These are phyloP conservation scores for Pteronura brasiliensis DNA, from an alignment of 2,113 vertebrate species.

Conservation along the genomic window DNA sequence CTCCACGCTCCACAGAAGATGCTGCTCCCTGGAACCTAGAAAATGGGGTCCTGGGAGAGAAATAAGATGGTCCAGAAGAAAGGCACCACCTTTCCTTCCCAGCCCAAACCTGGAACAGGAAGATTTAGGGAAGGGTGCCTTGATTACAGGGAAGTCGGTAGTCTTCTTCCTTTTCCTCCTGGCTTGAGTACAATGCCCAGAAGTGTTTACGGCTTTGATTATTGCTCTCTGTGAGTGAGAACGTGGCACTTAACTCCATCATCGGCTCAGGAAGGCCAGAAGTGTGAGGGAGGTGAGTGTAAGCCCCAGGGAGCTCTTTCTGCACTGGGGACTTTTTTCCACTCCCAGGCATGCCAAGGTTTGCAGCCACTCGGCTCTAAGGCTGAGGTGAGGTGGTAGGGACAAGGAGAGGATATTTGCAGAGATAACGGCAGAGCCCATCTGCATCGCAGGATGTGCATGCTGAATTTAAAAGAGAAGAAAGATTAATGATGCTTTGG, in stretches of 20 bases:
- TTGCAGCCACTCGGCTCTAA: not conserved
- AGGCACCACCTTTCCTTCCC: not conserved
- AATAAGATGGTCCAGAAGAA: not conserved
- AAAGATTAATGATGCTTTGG: not conserved
- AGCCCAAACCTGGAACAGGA: not conserved
- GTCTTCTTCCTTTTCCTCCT: not conserved
- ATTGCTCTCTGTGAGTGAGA: not conserved
- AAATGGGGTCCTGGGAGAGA: not conserved
- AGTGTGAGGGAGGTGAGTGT: not conserved
- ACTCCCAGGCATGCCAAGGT: not conserved
- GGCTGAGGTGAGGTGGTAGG: not conserved
- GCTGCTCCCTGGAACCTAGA: not conserved
- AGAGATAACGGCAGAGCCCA: not conserved
- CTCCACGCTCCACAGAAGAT: not conserved
- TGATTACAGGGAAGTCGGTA: not conserved
- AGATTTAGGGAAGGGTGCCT: not conserved
- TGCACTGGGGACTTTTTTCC: not conserved
- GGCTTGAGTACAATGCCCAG: not conserved
- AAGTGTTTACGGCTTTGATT: not conserved
- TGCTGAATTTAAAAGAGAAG: constrained; percentile 21
- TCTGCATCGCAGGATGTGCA: not conserved
- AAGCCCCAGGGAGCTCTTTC: not conserved
- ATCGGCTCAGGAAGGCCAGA: not conserved
- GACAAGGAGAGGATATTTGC: not conserved
- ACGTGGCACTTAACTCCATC: not conserved